Percentiles rank a stretch among this genome's conserved stretches.
phyloP scores from a whole-genome alignment of 2,113 vertebrate species.

The Gavia stellata region DNA sequence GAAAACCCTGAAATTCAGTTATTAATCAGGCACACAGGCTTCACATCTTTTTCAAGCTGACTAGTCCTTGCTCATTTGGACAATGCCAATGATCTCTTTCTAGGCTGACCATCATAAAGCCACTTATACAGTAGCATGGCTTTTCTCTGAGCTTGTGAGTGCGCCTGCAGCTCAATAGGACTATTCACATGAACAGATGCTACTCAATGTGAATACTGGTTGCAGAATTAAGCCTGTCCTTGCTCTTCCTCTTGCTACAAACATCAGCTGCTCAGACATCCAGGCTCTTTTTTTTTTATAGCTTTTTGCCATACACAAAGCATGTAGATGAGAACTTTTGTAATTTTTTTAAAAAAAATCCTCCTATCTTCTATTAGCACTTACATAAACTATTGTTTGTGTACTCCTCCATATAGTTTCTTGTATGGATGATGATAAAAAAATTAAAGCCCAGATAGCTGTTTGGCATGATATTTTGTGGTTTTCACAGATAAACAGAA shows the following conservation, averaged over 20 bases:
- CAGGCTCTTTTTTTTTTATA: background rate
- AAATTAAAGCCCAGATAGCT: background rate
- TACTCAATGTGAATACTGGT: conserved; percentile 31
- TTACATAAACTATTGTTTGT: background rate
- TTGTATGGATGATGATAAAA: background rate
- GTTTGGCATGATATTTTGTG: background rate
- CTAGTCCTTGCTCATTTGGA: background rate
- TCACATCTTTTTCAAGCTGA: background rate
- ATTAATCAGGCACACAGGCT: background rate
- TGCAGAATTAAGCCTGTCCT: conserved; percentile 39
- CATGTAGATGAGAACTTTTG: background rate
- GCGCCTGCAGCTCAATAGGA: conserved; percentile 41
- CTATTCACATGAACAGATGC: conserved; percentile 62
- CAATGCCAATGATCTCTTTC: background rate
- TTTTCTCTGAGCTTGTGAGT: conserved; percentile 11
- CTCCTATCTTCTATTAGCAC: background rate
- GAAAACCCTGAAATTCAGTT: background rate
- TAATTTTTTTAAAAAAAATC: background rate
- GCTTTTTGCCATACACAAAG: conserved; percentile 5
- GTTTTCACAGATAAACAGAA: background rate
- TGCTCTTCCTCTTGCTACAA: conserved; percentile 48
- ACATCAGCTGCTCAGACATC: conserved; percentile 52
- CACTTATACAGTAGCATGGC: background rate
- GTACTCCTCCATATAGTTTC: background rate
- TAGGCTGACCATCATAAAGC: conserved; percentile 19